A percentile compares a stretch with the other conserved stretches of the same genome.
These are phyloP conservation scores for Harpagifer antarcticus DNA, from an alignment of 2,797 vertebrate species.

Conservation along the genomic window DNA sequence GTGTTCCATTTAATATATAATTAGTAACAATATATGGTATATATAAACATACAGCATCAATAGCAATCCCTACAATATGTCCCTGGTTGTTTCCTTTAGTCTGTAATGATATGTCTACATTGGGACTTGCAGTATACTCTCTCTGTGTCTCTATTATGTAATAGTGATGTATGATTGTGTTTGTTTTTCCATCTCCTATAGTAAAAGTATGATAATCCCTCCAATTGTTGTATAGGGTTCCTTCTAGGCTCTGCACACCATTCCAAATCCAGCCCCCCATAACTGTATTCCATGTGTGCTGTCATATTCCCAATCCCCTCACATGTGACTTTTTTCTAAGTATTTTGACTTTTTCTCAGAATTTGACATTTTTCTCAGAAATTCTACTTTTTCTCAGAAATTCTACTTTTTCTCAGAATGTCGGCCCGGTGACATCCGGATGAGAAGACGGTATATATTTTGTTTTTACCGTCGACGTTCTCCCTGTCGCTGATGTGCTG, in stretches of 20 bases:
- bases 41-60: not conserved
- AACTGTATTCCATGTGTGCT: not conserved
- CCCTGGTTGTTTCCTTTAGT: not conserved
- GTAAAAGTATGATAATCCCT: not conserved
- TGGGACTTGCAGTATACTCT: not conserved
- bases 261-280: too few relatives aligned
- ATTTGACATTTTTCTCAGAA: too few relatives aligned
- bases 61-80: not conserved
- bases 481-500: constrained; percentile 96
- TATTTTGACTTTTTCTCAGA: too few relatives aligned
- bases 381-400: too few relatives aligned
- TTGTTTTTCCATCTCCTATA: not conserved
- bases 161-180: too few relatives aligned
- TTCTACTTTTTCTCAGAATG: too few relatives aligned
- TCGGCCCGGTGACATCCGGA: not conserved
- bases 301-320: not conserved
- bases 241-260: not conserved
- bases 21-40: not conserved
- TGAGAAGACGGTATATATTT: too few relatives aligned
- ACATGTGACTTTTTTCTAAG: not conserved
- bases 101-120: not conserved
- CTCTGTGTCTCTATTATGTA: not conserved
- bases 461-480: constrained; percentile 89
- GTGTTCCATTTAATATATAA: not conserved
- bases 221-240: too few relatives aligned